Conservation (phyloP, 2,113 vertebrate genomes). For the Abramis brama region DNA sequence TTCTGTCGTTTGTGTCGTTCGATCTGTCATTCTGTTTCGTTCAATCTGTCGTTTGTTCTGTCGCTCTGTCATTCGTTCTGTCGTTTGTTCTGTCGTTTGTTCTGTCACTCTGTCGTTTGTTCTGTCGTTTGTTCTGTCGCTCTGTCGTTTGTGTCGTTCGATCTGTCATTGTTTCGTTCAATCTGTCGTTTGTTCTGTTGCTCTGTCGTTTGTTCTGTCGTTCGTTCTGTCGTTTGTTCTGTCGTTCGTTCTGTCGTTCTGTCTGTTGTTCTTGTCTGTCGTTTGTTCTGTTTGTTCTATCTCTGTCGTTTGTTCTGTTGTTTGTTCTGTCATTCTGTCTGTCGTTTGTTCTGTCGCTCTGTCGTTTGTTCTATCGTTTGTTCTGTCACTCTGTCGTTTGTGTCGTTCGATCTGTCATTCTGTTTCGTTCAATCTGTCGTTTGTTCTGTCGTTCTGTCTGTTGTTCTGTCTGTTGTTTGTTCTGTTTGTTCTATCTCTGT, state of each 20-base stretch:
- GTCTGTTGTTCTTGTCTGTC: not conserved
- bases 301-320: not conserved
- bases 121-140: not conserved
- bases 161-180: not conserved
- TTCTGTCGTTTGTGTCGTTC: no score
- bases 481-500: no score
- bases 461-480: no score
- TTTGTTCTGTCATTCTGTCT: not conserved
- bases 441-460: not conserved
- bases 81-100: not conserved
- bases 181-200: not conserved
- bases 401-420: not conserved
- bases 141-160: not conserved
- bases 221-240: not conserved
- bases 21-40: not conserved
- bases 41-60: rapidly evolving
- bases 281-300: not conserved
- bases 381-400: not conserved
- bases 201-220: no score
- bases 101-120: not conserved
- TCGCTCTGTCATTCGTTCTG: no score
- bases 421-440: no score
- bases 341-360: not conserved
- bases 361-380: no score
- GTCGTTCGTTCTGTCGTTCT: not conserved